A percentile compares a stretch with the other conserved stretches of the same genome.
Evolutionary conservation across 2,888 invertebrate species (phyloP).

Genomic region (Abrostola tripartita): DNA sequence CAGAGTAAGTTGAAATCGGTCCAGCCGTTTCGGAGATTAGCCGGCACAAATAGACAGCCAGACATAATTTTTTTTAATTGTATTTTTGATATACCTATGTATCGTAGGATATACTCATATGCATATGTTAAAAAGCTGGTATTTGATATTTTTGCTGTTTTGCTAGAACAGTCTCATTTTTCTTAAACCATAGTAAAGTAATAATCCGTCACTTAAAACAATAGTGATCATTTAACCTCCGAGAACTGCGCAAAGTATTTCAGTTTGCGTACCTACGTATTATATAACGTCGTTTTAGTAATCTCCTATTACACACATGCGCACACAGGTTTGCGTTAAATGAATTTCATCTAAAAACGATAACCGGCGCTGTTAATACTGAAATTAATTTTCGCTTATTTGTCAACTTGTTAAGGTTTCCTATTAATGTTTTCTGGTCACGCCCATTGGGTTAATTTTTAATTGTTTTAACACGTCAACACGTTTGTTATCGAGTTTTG

Average conservation of each 20-base stretch:
- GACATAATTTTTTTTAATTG: no score
- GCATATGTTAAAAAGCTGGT: no score
- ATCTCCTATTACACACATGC: constrained; percentile 42
- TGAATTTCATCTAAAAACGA: constrained; percentile 67
- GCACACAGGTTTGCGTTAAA: constrained; percentile 57
- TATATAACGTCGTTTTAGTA: constrained; percentile 5
- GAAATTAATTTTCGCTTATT: constrained; percentile 83
- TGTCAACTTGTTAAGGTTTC: constrained; percentile 82
- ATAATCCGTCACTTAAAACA: background rate
- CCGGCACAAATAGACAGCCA: no score
- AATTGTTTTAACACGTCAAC: constrained; percentile 59
- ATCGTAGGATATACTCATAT: no score
- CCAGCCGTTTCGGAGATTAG: no score
- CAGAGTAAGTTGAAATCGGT: no score
- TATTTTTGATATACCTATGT: no score
- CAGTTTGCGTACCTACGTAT: background rate
- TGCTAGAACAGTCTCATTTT: no score
- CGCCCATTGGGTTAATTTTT: constrained; percentile 80
- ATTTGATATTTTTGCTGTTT: no score
- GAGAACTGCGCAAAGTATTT: background rate
- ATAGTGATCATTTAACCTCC: background rate
- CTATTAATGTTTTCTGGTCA: constrained; percentile 76
- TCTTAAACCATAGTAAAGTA: no score
- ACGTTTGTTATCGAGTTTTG: constrained; percentile 45
- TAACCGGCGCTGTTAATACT: constrained; percentile 62